Evolutionary conservation across 1,140 invertebrate genomes (phyloP).

Genomic region (Ceratina australensis): DNA sequence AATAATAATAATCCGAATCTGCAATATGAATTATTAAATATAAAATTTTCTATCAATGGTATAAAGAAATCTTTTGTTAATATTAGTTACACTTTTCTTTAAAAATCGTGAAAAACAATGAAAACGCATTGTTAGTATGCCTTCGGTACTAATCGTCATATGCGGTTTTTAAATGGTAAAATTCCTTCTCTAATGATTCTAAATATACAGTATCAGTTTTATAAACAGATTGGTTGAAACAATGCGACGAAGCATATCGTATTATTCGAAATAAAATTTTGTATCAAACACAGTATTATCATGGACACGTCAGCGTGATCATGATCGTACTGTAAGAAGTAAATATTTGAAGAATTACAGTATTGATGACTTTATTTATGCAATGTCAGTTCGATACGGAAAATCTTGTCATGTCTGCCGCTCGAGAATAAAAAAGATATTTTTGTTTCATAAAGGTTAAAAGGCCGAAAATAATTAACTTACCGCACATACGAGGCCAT

Average conservation of each 20-base stretch:
- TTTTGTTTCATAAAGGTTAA: constrained; percentile 51
- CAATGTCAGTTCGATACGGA: neutral
- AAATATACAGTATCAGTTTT: constrained; percentile 4
- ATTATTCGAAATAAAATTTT: constrained; percentile 47
- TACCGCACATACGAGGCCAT: constrained; percentile 67
- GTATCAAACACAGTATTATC: constrained; percentile 46
- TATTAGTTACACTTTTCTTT: constrained; percentile 34
- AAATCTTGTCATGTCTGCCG: neutral
- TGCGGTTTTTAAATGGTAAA: constrained; percentile 17
- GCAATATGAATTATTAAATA: constrained; percentile 40
- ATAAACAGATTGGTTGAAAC: constrained; percentile 39
- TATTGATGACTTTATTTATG: neutral
- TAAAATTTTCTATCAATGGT: neutral
- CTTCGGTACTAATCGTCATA: neutral
- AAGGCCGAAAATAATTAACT: constrained; percentile 58
- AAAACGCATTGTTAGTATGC: neutral
- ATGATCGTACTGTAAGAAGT: constrained; percentile 11
- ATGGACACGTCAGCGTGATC: constrained; percentile 62
- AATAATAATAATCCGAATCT: constrained; percentile 71
- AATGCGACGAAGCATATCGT: neutral
- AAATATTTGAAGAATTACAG: neutral
- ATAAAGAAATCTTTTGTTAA: neutral
- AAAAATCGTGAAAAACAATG: neutral
- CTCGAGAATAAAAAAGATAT: neutral
- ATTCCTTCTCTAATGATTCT: neutral